Conservation (phyloP, 2,113 vertebrate species). For the Myrmecophaga tridactyla region DNA sequence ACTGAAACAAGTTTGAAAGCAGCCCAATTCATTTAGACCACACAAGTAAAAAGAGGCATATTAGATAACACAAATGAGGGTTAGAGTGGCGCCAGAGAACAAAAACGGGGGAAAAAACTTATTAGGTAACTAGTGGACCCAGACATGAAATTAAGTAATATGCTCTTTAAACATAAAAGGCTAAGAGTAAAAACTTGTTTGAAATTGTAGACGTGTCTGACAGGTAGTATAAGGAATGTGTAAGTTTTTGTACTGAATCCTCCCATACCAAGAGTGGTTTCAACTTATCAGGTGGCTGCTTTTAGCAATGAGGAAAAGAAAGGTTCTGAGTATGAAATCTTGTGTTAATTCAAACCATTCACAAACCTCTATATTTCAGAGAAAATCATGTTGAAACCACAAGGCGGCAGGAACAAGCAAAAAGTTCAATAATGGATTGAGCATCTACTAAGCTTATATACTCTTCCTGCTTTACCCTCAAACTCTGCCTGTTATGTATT, state of each 20-base stretch:
- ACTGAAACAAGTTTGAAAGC: constrained; percentile 61
- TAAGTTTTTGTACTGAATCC: constrained; percentile 64
- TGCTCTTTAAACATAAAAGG: constrained; percentile 71
- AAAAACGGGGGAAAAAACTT: constrained; percentile 65
- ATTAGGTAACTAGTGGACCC: constrained; percentile 58
- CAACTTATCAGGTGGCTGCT: constrained; percentile 60
- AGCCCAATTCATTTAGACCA: constrained; percentile 71
- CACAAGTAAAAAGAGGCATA: constrained; percentile 60
- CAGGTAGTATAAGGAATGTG: constrained; percentile 51
- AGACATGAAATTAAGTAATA: constrained; percentile 72
- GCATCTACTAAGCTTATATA: background rate
- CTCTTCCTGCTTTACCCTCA: background rate
- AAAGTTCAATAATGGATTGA: background rate
- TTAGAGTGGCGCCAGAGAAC: constrained; percentile 62
- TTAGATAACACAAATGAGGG: constrained; percentile 69
- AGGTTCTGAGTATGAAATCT: constrained; percentile 47
- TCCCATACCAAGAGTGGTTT: constrained; percentile 40
- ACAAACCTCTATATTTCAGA: background rate
- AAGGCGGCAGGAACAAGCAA: background rate
- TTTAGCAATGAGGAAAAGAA: constrained; percentile 55
- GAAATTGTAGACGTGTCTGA: constrained; percentile 66
- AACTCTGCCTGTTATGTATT: background rate
- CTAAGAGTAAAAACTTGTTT: constrained; percentile 70
- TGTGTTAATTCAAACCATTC: constrained; percentile 67
- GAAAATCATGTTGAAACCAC: background rate